Base-by-base conservation (phyloP, 2,888 invertebrate species). In the Lasioglossum marginatum region DNA sequence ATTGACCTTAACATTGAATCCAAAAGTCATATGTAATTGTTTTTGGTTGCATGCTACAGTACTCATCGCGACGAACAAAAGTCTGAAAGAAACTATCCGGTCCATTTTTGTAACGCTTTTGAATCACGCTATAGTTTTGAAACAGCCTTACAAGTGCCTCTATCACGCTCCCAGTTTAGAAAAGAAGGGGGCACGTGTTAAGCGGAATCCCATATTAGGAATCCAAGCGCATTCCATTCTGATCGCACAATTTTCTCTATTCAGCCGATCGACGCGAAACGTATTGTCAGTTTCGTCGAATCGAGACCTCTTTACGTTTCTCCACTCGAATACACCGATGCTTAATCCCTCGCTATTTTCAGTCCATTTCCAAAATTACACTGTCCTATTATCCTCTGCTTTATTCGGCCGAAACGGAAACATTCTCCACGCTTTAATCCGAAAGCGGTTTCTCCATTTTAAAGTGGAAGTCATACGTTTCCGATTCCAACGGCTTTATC, bases 161-260 rank as follows among this genome's bases (percentile, higher is more conserved):
- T 68, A 48, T 82, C 48, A 48, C 48, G 48, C 10, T 60, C 73
- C 63, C 48, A 74, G 40, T 48, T 79, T 34, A 75, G 72, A 63
- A 83, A 81, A 85, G 81, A 89, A 75, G 70, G 43, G 66, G 19
- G 45, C 48, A 68, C 63, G 52, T 40, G 84, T 80, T 83, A 86
- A 86, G 86, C 45, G 77, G 81, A 79, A 82, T 40, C 66, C 88
- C 83, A 75, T 89, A 86, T 89, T 88, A 88, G 86, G 88, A 82
- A 82, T 88, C 74, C 86, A 86, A 79, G 77, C 78, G 74, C 86
- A 90, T 89, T 88, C 88, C 83, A 72, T 78, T 75, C 73, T 70
- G 70, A 77, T 89, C 84, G 86, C 82, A 82, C 83, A 66, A 73
- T 85, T 77, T 73, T 43, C 66, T 82, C 85, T 70, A 45, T 81